Evolutionary conservation across 35 echinoderm and acorn worm species (phyloP).

Genomic region (Stichopus chloronotus): DNA sequence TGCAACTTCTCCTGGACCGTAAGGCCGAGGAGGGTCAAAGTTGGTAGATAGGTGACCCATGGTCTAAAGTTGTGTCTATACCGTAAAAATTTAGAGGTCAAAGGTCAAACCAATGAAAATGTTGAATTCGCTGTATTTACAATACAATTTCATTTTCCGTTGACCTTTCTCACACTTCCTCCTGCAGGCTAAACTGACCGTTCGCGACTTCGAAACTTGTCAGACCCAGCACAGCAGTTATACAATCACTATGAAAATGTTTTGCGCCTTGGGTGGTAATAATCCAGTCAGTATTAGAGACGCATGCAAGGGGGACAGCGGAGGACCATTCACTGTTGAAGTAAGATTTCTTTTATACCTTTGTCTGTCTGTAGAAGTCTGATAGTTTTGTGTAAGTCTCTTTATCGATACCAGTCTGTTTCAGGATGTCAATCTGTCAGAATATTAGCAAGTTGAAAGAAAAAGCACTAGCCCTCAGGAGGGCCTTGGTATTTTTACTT

Average conservation of each 20-base stretch:
- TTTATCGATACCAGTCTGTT: not conserved
- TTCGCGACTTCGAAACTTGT: slow-evolving; percentile 70
- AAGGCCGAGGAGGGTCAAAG: not conserved
- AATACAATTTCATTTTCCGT: not conserved
- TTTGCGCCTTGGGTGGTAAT: slow-evolving; percentile 72
- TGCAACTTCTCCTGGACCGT: too few species aligned
- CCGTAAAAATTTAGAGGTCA: too few species aligned
- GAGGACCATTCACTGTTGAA: slow-evolving; percentile 79
- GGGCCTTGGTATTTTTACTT: too few species aligned
- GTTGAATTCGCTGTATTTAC: too few species aligned
- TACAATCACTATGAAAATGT: slow-evolving; percentile 92
- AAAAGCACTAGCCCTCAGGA: too few species aligned
- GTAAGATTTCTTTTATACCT: slow-evolving; percentile 56
- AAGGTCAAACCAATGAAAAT: too few species aligned
- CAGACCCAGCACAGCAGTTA: slow-evolving; percentile 51
- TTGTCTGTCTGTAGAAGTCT: not conserved
- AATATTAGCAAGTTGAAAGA: too few species aligned
- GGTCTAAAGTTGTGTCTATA: too few species aligned
- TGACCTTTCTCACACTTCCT: not conserved
- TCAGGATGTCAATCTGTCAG: not conserved
- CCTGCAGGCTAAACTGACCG: slow-evolving; percentile 69
- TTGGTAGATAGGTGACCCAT: not conserved
- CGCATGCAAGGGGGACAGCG: slow-evolving; percentile 86
- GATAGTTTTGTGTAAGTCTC: not conserved
- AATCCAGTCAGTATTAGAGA: slow-evolving; percentile 45